A percentile compares a stretch with the other conserved stretches of the same genome.
Evolutionary conservation across 2,113 vertebrate genomes (phyloP).

Genomic region (Xiphophorus hellerii): DNA sequence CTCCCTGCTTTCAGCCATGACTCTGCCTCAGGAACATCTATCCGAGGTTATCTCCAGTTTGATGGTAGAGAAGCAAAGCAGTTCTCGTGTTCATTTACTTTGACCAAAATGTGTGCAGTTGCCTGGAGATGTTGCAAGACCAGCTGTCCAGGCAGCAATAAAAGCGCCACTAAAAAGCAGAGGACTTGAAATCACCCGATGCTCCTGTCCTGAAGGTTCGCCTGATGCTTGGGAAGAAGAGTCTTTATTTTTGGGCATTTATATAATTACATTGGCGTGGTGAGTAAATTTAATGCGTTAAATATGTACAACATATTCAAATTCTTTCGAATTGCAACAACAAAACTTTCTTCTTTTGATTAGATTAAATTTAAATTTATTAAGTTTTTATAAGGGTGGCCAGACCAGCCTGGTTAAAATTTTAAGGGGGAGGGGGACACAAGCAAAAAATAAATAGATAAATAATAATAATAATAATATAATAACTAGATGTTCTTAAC

Average conservation of each 20-base stretch:
- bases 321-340: too few species aligned
- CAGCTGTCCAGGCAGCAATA: conserved; percentile 69
- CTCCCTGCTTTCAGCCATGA: conserved; percentile 17
- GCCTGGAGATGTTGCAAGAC: conserved; percentile 33
- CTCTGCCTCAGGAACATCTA: conserved; percentile 22
- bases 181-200: conserved; percentile 81
- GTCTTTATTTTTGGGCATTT: conserved; percentile 19
- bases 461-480: too few species aligned
- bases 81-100: conserved; percentile 21
- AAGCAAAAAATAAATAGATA: too few species aligned
- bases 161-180: conserved; percentile 72
- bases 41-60: conserved; percentile 48
- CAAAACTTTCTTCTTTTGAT: too few species aligned
- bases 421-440: too few species aligned
- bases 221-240: conserved; percentile 18
- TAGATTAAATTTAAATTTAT: too few species aligned
- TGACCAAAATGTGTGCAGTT: conserved; percentile 18
- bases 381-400: too few species aligned
- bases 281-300: neutral
- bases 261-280: neutral
- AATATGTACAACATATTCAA: too few species aligned
- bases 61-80: conserved; percentile 23
- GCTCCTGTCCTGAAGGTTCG: conserved; percentile 62
- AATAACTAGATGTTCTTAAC: too few species aligned
- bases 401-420: too few species aligned